Evolutionary conservation across 2,888 invertebrate genomes (phyloP), one percentile per base, ranked within the genome.

Genomic region (Azorinus chamasolen): DNA sequence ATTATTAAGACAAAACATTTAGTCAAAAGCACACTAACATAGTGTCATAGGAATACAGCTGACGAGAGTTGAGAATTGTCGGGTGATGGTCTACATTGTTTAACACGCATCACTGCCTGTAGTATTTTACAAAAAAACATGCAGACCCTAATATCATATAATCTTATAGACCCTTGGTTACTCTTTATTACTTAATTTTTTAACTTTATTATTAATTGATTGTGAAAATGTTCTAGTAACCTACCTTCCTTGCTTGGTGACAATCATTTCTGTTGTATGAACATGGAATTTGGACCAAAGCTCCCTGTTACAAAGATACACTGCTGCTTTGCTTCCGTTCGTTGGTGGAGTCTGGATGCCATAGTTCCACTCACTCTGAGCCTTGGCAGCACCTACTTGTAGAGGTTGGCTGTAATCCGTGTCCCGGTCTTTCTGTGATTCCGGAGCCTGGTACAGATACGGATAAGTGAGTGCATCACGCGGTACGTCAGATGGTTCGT

Each of bases 191-290:
- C n/a, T n/a, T n/a, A n/a, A n/a, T n/a, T n/a, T n/a, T n/a, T n/a
- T n/a, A n/a, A n/a, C n/a, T n/a, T n/a, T n/a, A n/a, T n/a, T n/a
- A n/a, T n/a, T n/a, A n/a, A n/a, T n/a, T n/a, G n/a, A n/a, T n/a
- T n/a, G n/a, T n/a, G n/a, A n/a, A n/a, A n/a, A n/a, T n/a, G n/a
- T n/a, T n/a, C n/a, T n/a, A n/a, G n/a, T n/a, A n/a, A n/a, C 88
- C 81, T 76, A 93, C 93, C 93, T 89, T 61, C 93, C 92, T 69
- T 92, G 93, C 83, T 93, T 93, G 0, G 93, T 93, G 76, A 90
- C 91, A 62, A 93, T 93, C 92, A 92, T 93, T 73, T 93, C 93
- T 20, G 91, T 90, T 5, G 87, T 90, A 69, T 91, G 90, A 6
- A 76, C 54, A 77, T 93, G 90, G 77, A 93, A 93, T 79, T 90